Percentiles rank a stretch among this genome's conserved stretches.
Evolutionary conservation across 2,888 invertebrate species (phyloP).

Genomic region (Ennomos fuscantarius): DNA sequence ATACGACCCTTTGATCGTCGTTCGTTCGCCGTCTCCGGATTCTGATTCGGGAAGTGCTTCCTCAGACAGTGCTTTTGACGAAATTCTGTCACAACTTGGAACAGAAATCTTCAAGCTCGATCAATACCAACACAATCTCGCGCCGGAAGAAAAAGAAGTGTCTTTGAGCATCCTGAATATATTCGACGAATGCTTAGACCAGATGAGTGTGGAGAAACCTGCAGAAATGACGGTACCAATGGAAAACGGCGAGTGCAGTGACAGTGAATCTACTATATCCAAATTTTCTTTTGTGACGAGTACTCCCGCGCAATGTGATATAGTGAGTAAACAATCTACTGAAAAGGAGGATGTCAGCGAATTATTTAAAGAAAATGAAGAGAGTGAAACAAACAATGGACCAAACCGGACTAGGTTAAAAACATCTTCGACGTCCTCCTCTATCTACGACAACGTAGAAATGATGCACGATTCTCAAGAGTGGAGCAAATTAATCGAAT

Average conservation of each 20-base stretch:
- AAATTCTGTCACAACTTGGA: constrained; percentile 77
- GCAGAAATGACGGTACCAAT: constrained; percentile 17
- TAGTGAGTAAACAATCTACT: constrained; percentile 44
- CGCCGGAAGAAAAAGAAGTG: constrained; percentile 62
- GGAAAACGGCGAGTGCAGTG: constrained; percentile 54
- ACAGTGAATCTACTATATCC: constrained; percentile 64
- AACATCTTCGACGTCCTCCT: constrained; percentile 55
- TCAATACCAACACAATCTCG: constrained; percentile 71
- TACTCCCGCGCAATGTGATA: constrained; percentile 56
- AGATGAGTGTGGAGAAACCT: constrained; percentile 57
- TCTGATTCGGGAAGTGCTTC: constrained; percentile 48
- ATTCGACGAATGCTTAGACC: constrained; percentile 78
- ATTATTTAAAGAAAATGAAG: constrained; percentile 26
- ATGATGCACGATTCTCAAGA: constrained; percentile 43
- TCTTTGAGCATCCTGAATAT: constrained; percentile 77
- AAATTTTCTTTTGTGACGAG: constrained; percentile 68
- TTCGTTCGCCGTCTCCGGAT: constrained; percentile 54
- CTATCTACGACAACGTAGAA: constrained; percentile 57
- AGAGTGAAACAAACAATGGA: constrained; percentile 39
- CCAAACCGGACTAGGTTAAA: constrained; percentile 55
- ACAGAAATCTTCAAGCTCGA: constrained; percentile 79
- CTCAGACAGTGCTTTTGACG: constrained; percentile 75
- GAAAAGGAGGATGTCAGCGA: constrained; percentile 13
- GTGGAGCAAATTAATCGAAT: constrained; percentile 49
- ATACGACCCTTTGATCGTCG: constrained; percentile 71